Evolutionary conservation across 2,113 vertebrate genomes (phyloP), one percentile per base, ranked within the genome.

Genomic region (Arenaria interpres): DNA sequence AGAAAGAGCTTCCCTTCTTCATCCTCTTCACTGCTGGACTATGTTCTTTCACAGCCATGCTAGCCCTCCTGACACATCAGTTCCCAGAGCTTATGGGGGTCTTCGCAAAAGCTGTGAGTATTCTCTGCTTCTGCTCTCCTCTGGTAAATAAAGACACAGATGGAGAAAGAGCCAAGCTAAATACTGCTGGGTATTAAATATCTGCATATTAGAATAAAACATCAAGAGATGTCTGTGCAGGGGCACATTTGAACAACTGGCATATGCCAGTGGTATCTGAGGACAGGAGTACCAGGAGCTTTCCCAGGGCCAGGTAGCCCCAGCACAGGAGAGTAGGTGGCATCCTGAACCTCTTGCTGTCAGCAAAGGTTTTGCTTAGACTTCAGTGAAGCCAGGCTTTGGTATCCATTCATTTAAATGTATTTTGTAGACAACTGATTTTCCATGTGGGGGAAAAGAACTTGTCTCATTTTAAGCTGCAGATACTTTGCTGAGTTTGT

Each of bases 71-170:
- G 98, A 99, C 99, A 96, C 99, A 99, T 97, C 99, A 99, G 98
- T 99, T 99, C 96, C 99, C 99, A 9, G 99, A 99, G 89, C 99
- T 99, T 88, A 99, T 99, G 99, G 99, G 99, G 39, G 99, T 99
- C 97, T 99, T 99, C 3, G 99, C 99, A 95, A 99, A 99, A 98
- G 99, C 99, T 85, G 99, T 99, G 97, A 99, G 99, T 99, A 96
- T 95, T 64, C 51, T 37, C 43, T 93, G 46, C n/a, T 89, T 25
- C 59, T 83, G 12, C 37, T 95, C 14, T 51, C 41, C 80, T 75
- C 81, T 56, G 23, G 33, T 72, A 60, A 71, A 88, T 59, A 72
- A 53, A 83, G 57, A 75, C 35, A 66, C 23, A 41, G 51, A 3
- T 54, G 32, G 33, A 57, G 24, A 33, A 41, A 48, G 19, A 39